Conservation (phyloP, 2,113 vertebrate species). For the human (Homo sapiens) region DNA sequence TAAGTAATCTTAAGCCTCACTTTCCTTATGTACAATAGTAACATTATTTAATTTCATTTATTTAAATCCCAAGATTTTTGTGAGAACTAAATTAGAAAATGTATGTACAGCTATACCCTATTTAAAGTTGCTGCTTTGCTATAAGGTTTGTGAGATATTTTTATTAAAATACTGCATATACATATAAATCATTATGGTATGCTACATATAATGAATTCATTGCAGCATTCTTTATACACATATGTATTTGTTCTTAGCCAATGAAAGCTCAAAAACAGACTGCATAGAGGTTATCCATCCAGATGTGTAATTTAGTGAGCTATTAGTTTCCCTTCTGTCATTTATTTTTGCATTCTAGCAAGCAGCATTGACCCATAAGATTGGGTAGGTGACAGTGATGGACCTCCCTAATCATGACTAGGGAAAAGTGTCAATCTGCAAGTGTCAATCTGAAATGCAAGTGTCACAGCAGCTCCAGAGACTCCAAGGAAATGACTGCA, state of each 20-base stretch:
- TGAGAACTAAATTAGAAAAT: not conserved
- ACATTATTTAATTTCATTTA: not conserved
- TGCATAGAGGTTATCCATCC: not conserved
- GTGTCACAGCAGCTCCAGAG: not conserved
- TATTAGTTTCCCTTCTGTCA: not conserved
- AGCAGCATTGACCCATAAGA: not conserved
- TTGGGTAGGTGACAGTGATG: not conserved
- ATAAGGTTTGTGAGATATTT: not conserved
- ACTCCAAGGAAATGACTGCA: too few species aligned
- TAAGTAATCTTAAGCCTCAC: not conserved
- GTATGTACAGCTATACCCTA: not conserved
- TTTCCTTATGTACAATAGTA: not conserved
- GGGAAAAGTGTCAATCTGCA: not conserved
- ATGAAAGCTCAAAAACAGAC: not conserved
- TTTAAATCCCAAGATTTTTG: conserved; percentile 24
- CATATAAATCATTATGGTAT: not conserved
- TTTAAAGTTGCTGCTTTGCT: not conserved
- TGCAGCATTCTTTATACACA: not conserved
- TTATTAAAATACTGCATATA: not conserved
- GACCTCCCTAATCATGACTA: not conserved
- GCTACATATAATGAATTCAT: not conserved
- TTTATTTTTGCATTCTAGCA: not conserved
- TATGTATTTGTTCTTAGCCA: not conserved
- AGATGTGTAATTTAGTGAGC: not conserved
- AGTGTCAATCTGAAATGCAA: not conserved